Evolutionary conservation across 2,113 vertebrate species (phyloP), one percentile per base, ranked within the genome.

Genomic region (Nothoprocta pentlandii): DNA sequence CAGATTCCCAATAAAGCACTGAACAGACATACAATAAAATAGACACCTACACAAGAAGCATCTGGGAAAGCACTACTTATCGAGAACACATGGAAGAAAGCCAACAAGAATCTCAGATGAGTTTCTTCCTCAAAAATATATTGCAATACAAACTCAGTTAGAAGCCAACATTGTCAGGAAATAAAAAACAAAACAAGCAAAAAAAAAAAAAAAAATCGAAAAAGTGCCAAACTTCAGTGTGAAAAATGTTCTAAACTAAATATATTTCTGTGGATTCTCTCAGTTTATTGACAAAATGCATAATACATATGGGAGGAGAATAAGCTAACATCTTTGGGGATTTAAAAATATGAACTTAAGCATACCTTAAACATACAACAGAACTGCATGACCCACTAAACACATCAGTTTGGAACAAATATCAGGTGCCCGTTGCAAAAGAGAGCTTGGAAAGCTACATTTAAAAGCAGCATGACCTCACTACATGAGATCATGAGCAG

Each of bases 381-480:
- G 93, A 94, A 96, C 96, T 93, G 96, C 95, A 97, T 96, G 95
- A 96, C 93, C 96, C 96, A 97, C 96, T 96, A 97, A 98, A 97
- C 87, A 68, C 95, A 97, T 94, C 80, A 85, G 94, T 98, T 98
- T 98, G 97, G 98, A 98, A 97, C 93, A 97, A 94, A 95, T 17
- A 79, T 97, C 98, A 96, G 96, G 89, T 80, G 97, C 92, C 98
- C 97, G 91, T 77, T 96, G 91, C 91, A 96, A 98, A 97, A 97
- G 73, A 97, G 95, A 97, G 96, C 91, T 97, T 86, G 80, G 88
- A 96, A 97, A 95, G 96, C 97, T 95, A 97, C 34, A 94, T 75
- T 87, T 76, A 20, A 87, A 87, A 93, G 95, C 96, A 97, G 87
- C 9, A n/a, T 70, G 94, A 96, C 93, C 96, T 89, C 75, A 42